Evolutionary conservation across 1,140 invertebrate genomes (phyloP), one percentile per base, ranked within the genome.

Genomic region (Brachionus plicatilis): DNA sequence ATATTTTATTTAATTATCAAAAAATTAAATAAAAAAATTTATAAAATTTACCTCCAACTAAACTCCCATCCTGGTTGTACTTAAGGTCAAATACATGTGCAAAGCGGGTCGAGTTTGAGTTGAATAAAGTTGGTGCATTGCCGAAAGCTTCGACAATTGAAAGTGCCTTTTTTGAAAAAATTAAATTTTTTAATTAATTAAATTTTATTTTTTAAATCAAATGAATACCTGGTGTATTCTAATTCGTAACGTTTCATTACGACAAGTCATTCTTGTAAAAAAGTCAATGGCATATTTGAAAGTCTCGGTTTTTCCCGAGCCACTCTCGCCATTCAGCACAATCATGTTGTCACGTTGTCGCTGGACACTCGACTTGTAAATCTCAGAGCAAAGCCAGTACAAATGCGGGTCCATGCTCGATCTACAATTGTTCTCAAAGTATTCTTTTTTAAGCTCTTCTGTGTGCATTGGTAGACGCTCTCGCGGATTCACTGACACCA

Each of bases 311-410:
- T 88, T 88, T 1, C 88, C 97, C 12, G 97, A 96, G 2, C 97
- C 97, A 86, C 95, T 96, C 90, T 99, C 97, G 1, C 97, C 97
- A 56, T 95, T 96, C 91, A 99, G 98, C 27, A 99, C 94, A 87
- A 96, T 95, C 41, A 95, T 96, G 90, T 99, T 94, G 14, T 72
- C 93, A 87, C 94, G 95, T 8, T 93, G 92, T 89, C 96, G 96
- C 84, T 96, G 91, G 88, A 94, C 93, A 96, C 98, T 98, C 88
- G 96, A 95, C 82, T 93, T 94, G 89, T 99, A 99, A 80, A 94
- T 94, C 91, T 98, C 98, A 90, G 99, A 97, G n/a, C 95, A 94
- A 86, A 97, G 97, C 60, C 96, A 95, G 90, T 99, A 99, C 86
- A 99, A 98, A 88, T 99, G 97, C 2, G 97, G 97, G 27, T 96